A percentile compares a stretch with the other conserved stretches of the same genome.
Conservation (phyloP, 2,113 vertebrate species). For the Pygathrix nemaeus region DNA sequence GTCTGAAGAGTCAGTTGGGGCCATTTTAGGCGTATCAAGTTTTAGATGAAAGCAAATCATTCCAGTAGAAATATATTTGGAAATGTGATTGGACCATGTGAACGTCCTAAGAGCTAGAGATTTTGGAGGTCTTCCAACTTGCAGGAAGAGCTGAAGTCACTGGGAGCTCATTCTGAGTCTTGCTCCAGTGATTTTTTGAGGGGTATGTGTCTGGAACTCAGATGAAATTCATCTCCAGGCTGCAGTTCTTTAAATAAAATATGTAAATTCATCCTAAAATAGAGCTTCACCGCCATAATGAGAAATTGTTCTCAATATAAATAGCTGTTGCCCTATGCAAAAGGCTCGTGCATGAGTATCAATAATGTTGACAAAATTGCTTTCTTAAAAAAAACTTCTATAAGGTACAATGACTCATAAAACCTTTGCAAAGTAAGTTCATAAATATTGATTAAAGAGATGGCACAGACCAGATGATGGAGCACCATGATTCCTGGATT, state of each 20-base stretch:
- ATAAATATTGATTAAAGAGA: slow-evolving; percentile 71
- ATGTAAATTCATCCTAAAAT: background rate
- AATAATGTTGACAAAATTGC: background rate
- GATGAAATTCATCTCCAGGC: background rate
- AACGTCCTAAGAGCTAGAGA: background rate
- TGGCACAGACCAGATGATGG: slow-evolving; percentile 58
- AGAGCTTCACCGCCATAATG: background rate
- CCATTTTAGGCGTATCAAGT: background rate
- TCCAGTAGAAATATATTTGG: background rate
- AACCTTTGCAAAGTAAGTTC: slow-evolving; percentile 49
- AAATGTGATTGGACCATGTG: background rate
- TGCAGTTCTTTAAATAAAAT: background rate
- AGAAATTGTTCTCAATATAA: background rate
- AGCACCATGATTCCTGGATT: slow-evolving; percentile 41
- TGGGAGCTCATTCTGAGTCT: background rate
- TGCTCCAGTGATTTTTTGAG: background rate
- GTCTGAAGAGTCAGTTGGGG: background rate
- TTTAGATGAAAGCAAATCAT: background rate
- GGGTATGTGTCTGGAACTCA: background rate
- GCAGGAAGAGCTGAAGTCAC: background rate
- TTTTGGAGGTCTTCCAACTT: background rate
- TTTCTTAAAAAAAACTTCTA: slow-evolving; percentile 1
- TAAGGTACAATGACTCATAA: slow-evolving; percentile 28
- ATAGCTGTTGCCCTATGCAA: background rate
- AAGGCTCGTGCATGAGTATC: background rate